Evolutionary conservation across 1,140 invertebrate species (phyloP), one percentile per base, ranked within the genome.

Genomic region (Bombus consobrinus): DNA sequence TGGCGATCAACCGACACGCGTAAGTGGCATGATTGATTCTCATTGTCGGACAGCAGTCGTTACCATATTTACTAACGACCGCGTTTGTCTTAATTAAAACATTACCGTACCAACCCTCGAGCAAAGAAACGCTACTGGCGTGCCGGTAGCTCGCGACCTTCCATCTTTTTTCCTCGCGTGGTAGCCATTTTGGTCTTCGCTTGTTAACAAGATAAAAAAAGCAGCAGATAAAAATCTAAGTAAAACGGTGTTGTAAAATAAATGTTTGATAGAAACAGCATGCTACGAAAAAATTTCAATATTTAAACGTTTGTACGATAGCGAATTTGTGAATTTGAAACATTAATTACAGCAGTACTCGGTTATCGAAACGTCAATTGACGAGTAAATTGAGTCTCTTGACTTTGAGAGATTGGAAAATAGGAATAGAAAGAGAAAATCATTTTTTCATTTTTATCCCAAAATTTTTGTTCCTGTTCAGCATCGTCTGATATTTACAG

Each of bases 11-110:
- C 86, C 73, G 88, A 88, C 91, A 91, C 89, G 88, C 86, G 89
- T 89, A 91, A 89, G 75, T 86, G 66, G 86, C 90, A 93, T 94
- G 93, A 94, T 93, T 94, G 93, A 94, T 94, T 90, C 88, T 85
- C 84, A 86, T 89, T 83, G 80, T 86, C 69, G 81, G 69, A 66
- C 72, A 77, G 66, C 73, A 72, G 79, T 92, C 81, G 91, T 92
- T 93, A 91, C 89, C 90, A 88, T 93, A 93, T 94, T 92, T 91
- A 90, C 91, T 85, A 86, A 92, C 87, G 89, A 86, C 85, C 84
- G 78, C 84, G 87, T 89, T 86, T 77, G 89, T 92, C 92, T 93
- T 92, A 91, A 92, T 93, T 93, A 91, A 90, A 90, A 90, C 87
- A 82, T 90, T 86, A 89, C 87, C 83, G 68, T 76, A 73, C 86